Base-by-base conservation (phyloP, 1,140 invertebrate species). In the Popillia japonica region DNA sequence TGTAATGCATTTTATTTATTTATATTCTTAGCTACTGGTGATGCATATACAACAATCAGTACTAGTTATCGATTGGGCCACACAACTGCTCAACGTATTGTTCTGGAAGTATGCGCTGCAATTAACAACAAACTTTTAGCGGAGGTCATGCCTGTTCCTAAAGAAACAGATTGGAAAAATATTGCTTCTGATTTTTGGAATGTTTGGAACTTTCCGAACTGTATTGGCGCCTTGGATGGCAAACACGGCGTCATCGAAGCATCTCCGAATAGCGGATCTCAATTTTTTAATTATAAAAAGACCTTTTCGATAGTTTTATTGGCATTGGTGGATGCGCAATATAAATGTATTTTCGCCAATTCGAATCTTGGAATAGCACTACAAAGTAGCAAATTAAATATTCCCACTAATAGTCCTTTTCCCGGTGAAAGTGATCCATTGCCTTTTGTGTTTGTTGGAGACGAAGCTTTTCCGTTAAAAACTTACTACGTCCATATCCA, bases 241-340 rank as follows among this genome's bases (percentile, higher is more conserved):
- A 89, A 88, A 78, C 87, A 90, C 76, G 77, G 89, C 9, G 59
- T 76, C 7, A 85, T 88, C 72, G 68, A 81, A 77, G 75, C 76
- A 2, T 86, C 87, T 20, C 2, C 76, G 20, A 81, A 83, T 59
- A 80, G 80, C 78, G 87, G 88, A 34, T 80, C 83, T 17, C 40
- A 80, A 8, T 90, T 80, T 84, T 87, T 83, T 73, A 89, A 89
- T 81, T 88, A 88, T 73, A 89, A 89, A 75, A 76, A 81, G 3
- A 85, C 78, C 41, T 87, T 85, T 79, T 86, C 85, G 40, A 84
- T 88, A n/a, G 87, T 89, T 34, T 78, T 89, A 14, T 80, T 89
- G 72, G 87, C 83, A 8, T 41, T 87, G 14, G 82, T 83, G 11
- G 86, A 88, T 82, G 84, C 83, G 4, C 77, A 87, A 72, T 88